Evolutionary conservation across 2,888 invertebrate species (phyloP), one percentile per base, ranked within the genome.

Genomic region (Diachrysia chrysitis): DNA sequence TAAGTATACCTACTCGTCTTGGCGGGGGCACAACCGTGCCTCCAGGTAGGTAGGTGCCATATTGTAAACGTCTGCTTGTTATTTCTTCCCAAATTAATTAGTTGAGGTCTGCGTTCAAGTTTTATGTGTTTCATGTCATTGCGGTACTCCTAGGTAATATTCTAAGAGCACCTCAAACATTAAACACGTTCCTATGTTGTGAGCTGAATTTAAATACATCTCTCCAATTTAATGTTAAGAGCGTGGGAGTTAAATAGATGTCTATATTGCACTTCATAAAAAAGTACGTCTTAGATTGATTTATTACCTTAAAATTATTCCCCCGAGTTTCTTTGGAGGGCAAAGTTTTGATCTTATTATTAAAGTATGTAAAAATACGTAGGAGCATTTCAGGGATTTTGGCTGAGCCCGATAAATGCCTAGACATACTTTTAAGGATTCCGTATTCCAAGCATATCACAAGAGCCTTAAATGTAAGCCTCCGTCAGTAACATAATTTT

Each of bases 61-160:
- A 48, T 19, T 48, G 21, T 51, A 51, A 12, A 51, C 48, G 48
- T 51, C 21, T 51, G 48, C 48, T 51, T 51, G 48, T 51, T 51
- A 51, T 51, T 19, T 51, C 48, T 51, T 51, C 19, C 48, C 48
- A 21, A 51, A 51, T 51, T 51, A 51, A 51, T 51, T 51, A 21
- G 48, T 51, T 51, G 48, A 51, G 21, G 48, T 51, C 21, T 51
- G 12, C 12, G 48, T 51, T 10, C 19, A 19, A 51, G 48, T 51
- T 51, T 51, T 21, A 51, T 51, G 48, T 51, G 48, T 51, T 51
- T 51, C 48, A 21, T 51, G 48, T 51, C 48, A 51, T 19, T 51
- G 48, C 21, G 48, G 48, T 21, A 6, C 48, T 19, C 48, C 48
- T 21, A 51, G 48, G 19, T 51, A 51, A 51, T 51, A 51, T 51